Conservation (phyloP, 2,888 invertebrate genomes). For the Ptychoptera contaminata region DNA sequence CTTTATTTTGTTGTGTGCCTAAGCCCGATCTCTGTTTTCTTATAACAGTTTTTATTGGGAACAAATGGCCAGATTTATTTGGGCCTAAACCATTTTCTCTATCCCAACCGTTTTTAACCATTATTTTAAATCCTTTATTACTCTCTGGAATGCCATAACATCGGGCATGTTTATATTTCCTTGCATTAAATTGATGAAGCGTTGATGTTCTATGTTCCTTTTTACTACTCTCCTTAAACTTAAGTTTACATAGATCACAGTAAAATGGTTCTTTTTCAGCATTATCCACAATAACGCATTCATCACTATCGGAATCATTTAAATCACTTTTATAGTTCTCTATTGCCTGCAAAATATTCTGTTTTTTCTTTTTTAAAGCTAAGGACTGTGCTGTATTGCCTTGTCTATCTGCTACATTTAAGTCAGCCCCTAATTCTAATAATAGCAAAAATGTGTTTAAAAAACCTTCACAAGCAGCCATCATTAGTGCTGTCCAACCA, state of each 20-base stretch:
- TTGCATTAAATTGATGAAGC: constrained; percentile 50
- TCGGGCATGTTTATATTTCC: constrained; percentile 25
- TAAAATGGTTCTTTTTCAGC: constrained; percentile 22
- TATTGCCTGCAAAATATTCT: constrained; percentile 24
- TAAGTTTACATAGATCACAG: constrained; percentile 45
- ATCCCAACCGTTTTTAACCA: constrained; percentile 67
- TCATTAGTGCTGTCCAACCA: constrained; percentile 73
- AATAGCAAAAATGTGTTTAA: constrained; percentile 41
- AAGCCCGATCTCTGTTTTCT: constrained; percentile 60
- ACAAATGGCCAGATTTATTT: constrained; percentile 49
- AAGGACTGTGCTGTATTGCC: constrained; percentile 49
- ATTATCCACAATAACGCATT: constrained; percentile 5
- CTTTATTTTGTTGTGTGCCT: constrained; percentile 35
- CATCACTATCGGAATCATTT: constrained; percentile 1
- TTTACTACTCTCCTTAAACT: constrained; percentile 34
- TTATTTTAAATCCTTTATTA: constrained; percentile 61
- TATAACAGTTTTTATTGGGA: constrained; percentile 59
- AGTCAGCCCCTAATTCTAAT: constrained; percentile 41
- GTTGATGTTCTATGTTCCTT: constrained; percentile 52
- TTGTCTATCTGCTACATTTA: constrained; percentile 38
- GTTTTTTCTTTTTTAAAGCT: constrained; percentile 41
- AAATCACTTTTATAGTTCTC: constrained; percentile 8
- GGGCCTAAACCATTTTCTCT: constrained; percentile 57
- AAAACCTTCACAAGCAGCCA: constrained; percentile 57
- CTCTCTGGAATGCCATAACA: constrained; percentile 40